Percentiles rank a stretch among this genome's conserved stretches.
These are phyloP conservation scores for Hippasteria phrygiana DNA, from an alignment of 53 echinoderm and acorn worm genomes.

Conservation along the genomic window DNA sequence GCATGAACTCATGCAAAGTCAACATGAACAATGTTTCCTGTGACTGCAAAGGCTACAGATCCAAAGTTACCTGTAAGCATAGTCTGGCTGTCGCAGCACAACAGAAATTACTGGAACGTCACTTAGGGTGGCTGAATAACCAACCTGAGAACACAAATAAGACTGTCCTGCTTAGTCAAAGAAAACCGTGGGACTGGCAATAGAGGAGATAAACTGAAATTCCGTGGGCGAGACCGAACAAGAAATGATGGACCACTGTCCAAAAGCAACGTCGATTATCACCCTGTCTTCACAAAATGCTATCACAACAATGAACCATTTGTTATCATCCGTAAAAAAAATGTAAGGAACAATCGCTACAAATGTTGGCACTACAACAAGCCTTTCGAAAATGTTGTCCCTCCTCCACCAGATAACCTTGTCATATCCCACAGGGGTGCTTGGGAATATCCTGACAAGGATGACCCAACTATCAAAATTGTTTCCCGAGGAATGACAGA, in stretches of 20 bases:
- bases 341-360: slow-evolving; percentile 35
- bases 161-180: slow-evolving; percentile 47
- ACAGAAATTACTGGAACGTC: slow-evolving; percentile 21
- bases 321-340: slow-evolving; percentile 22
- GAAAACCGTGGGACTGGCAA: slow-evolving; percentile 57
- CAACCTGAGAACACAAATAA: slow-evolving; percentile 53
- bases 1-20: slow-evolving; percentile 32
- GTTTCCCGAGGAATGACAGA: background rate
- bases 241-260: slow-evolving; percentile 8
- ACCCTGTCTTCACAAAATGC: slow-evolving; percentile 12
- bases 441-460: slow-evolving; percentile 43
- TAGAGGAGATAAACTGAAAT: slow-evolving; percentile 44
- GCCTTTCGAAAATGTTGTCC: slow-evolving; percentile 37
- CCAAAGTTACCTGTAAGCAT: slow-evolving; percentile 57
- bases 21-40: slow-evolving; percentile 52
- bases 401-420: slow-evolving; percentile 50
- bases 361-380: slow-evolving; percentile 58
- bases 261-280: slow-evolving; percentile 2
- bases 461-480: background rate
- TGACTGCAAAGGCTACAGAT: slow-evolving; percentile 55
- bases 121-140: slow-evolving; percentile 56
- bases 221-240: background rate
- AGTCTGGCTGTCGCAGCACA: slow-evolving; percentile 55
- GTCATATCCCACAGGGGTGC: slow-evolving; percentile 37
- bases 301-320: slow-evolving; percentile 48